phyloP scores from a whole-genome alignment of 2,888 invertebrate genomes.

The Drosophila testacea region DNA sequence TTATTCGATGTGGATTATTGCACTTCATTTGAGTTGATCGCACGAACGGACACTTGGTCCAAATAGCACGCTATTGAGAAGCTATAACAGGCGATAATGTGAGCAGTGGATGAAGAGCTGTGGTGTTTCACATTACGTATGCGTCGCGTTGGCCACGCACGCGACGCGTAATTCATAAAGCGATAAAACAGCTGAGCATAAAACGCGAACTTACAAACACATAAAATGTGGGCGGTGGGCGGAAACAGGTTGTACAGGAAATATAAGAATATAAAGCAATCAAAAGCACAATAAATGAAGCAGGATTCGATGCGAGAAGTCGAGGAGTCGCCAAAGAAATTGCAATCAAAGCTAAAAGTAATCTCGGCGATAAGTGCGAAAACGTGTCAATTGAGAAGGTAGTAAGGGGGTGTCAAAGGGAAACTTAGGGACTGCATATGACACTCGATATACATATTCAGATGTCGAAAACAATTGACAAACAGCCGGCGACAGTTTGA shows the following conservation, averaged over 20 bases:
- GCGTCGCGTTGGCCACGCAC: conserved; percentile 68
- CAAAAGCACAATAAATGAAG: conserved; percentile 72
- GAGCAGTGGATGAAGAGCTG: conserved; percentile 15
- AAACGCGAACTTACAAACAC: conserved; percentile 58
- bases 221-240: conserved; percentile 51
- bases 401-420: neutral
- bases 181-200: conserved; percentile 71
- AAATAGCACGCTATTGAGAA: conserved; percentile 52
- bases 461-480: conserved; percentile 66
- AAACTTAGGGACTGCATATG: conserved; percentile 14
- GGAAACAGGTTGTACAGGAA: conserved; percentile 29
- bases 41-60: conserved; percentile 41
- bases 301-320: conserved; percentile 16
- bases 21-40: conserved; percentile 57
- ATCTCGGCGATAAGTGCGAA: conserved; percentile 79
- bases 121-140: conserved; percentile 62
- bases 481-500: conserved; percentile 56
- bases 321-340: conserved; percentile 40
- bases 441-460: conserved; percentile 53
- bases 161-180: conserved; percentile 71
- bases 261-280: conserved; percentile 73
- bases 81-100: conserved; percentile 55
- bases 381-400: conserved; percentile 70
- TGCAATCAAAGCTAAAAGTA: conserved; percentile 80
- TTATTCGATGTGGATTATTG: conserved; percentile 50